These are phyloP conservation scores for Rhincodon typus DNA, from an alignment of 2,797 vertebrate genomes.

Conservation along the genomic window DNA sequence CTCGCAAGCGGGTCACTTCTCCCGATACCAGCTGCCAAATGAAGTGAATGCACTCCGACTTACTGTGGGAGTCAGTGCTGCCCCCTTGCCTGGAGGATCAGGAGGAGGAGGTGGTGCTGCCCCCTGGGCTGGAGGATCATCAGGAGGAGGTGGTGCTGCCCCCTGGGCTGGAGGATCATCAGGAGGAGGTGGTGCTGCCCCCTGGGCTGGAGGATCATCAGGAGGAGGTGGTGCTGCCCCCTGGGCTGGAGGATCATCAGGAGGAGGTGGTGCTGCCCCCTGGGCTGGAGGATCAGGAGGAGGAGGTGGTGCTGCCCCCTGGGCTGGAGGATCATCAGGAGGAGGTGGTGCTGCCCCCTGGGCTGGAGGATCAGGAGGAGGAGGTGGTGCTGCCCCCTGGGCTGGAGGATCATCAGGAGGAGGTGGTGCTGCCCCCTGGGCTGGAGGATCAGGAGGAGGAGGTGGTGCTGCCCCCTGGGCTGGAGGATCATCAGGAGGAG, in stretches of 20 bases:
- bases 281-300: too few species aligned
- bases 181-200: not conserved
- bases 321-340: not conserved
- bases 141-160: not conserved
- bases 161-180: not conserved
- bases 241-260: not conserved
- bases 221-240: fast-evolving
- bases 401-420: not conserved
- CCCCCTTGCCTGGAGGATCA: constrained; percentile 31
- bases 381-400: not conserved
- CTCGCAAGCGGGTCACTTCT: not conserved
- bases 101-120: not conserved
- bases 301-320: too few species aligned
- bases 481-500: constrained; percentile 34
- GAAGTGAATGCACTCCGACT: not conserved
- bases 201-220: not conserved
- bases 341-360: not conserved
- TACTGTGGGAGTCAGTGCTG: not conserved
- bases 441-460: not conserved
- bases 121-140: fast-evolving
- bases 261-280: not conserved
- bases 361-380: constrained; percentile 20
- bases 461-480: not conserved
- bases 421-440: fast-evolving
- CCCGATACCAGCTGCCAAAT: not conserved